Evolutionary conservation across 2,113 vertebrate species (phyloP).

Genomic region (Rhinogobius similis): DNA sequence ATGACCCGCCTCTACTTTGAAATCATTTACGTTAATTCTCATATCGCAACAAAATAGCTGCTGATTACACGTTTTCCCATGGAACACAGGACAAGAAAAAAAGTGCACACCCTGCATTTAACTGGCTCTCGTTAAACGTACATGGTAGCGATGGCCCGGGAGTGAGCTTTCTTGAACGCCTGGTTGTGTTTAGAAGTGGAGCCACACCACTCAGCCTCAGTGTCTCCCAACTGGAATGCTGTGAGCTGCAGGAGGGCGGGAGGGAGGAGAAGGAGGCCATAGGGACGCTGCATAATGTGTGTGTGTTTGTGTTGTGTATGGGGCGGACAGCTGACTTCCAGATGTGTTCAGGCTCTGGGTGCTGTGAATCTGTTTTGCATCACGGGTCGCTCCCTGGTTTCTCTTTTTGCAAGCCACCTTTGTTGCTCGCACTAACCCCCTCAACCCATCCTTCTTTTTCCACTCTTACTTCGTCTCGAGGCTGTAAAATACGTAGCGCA

Average conservation of each 20-base stretch:
- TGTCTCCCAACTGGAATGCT: constrained; percentile 78
- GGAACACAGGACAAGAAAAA: not conserved
- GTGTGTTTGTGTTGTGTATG: constrained; percentile 14
- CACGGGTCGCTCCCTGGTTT: constrained; percentile 49
- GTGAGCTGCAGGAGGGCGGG: constrained; percentile 59
- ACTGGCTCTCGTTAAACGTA: constrained; percentile 25
- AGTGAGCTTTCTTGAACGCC: constrained; percentile 63
- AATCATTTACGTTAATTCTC: not conserved
- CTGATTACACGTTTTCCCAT: constrained; percentile 35
- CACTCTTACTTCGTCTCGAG: constrained; percentile 6
- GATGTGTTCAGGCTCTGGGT: constrained; percentile 70
- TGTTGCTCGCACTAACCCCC: not conserved
- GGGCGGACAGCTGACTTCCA: constrained; percentile 80
- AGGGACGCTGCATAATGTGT: constrained; percentile 6
- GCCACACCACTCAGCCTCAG: constrained; percentile 74
- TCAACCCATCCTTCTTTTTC: constrained; percentile 2
- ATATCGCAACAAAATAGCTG: constrained; percentile 14
- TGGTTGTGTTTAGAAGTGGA: constrained; percentile 77
- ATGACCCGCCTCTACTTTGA: not conserved
- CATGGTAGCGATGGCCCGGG: constrained; percentile 43
- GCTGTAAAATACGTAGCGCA: not conserved
- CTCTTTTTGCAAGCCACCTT: constrained; percentile 38
- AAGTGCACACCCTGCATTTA: constrained; percentile 20
- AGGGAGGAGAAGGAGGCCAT: constrained; percentile 42
- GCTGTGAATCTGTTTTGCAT: constrained; percentile 74